phyloP scores from a whole-genome alignment of 1,140 invertebrate genomes.

The Hirudo medicinalis region DNA sequence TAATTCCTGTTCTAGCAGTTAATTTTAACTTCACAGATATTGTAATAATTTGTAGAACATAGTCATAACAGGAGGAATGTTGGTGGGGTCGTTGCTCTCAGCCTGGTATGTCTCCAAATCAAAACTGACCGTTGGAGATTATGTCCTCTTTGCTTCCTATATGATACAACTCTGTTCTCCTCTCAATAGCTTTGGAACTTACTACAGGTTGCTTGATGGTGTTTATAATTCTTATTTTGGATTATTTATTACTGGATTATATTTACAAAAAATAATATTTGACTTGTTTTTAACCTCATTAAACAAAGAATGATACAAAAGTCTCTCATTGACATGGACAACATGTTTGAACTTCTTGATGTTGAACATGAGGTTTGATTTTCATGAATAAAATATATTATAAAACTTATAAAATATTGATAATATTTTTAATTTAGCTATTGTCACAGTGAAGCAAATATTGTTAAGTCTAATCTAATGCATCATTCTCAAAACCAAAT shows the following conservation, averaged over 20 bases:
- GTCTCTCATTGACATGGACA: constrained; percentile 92
- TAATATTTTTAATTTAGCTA: not conserved
- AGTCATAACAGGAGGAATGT: constrained; percentile 69
- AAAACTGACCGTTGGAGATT: constrained; percentile 74
- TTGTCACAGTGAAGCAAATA: not conserved
- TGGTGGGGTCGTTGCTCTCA: constrained; percentile 74
- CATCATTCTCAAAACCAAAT: not conserved
- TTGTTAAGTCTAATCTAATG: not conserved
- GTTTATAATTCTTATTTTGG: not conserved
- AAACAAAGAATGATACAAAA: constrained; percentile 69
- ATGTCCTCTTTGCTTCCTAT: constrained; percentile 83
- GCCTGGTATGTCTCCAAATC: constrained; percentile 58
- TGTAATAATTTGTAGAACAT: constrained; percentile 57
- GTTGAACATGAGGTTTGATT: constrained; percentile 59
- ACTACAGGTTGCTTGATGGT: constrained; percentile 59
- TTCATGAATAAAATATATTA: not conserved
- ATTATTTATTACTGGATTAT: too few species aligned
- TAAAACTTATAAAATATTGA: not conserved
- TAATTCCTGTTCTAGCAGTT: too few species aligned
- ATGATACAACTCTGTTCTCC: constrained; percentile 91
- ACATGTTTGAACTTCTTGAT: constrained; percentile 81
- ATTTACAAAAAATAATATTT: too few species aligned
- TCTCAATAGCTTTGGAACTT: constrained; percentile 91
- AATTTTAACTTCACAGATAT: too few species aligned
- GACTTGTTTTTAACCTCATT: too few species aligned